Evolutionary conservation across 2,113 vertebrate genomes (phyloP).

Genomic region (Zosterops lateralis): DNA sequence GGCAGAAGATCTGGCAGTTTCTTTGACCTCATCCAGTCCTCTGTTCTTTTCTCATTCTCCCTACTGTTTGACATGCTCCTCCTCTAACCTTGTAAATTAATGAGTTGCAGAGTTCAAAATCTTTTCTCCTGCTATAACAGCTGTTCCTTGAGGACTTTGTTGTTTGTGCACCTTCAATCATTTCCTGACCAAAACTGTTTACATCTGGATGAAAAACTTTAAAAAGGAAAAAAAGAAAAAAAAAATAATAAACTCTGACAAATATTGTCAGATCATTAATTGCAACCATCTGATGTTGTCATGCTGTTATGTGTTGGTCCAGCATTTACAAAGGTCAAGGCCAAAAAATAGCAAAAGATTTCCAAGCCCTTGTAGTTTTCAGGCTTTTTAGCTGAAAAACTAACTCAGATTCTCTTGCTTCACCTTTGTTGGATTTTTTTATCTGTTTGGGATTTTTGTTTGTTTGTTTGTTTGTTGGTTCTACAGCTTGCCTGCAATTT

Average conservation of each 20-base stretch:
- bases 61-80: neutral
- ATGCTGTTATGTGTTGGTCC: neutral
- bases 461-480: neutral
- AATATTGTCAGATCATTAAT: neutral
- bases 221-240: rapidly evolving
- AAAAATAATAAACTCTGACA: rapidly evolving
- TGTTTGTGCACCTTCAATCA: neutral
- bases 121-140: neutral
- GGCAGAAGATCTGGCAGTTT: neutral
- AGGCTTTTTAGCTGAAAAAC: neutral
- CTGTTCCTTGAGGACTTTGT: neutral
- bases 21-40: neutral
- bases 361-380: neutral
- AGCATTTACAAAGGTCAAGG: neutral
- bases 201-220: neutral
- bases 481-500: neutral
- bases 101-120: neutral
- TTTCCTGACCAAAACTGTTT: neutral
- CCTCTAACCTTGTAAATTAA: constrained; percentile 6
- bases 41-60: neutral
- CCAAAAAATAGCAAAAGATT: neutral
- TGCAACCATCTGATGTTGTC: neutral
- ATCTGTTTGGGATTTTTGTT: neutral
- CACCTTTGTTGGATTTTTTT: neutral
- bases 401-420: neutral